Conservation (phyloP, 2,888 invertebrate species). For the Trachelus stipa region DNA sequence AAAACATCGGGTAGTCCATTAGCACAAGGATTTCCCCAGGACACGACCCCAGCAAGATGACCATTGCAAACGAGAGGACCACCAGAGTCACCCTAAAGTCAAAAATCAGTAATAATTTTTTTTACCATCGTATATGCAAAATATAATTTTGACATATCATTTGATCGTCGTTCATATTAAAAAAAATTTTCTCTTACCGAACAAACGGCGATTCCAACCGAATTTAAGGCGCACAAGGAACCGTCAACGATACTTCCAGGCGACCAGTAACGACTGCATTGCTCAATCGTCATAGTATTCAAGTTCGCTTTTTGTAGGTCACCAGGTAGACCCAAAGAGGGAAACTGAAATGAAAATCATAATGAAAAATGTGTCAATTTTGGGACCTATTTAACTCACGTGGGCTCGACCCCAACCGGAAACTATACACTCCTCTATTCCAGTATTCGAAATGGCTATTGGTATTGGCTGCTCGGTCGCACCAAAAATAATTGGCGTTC, state of each 20-base stretch:
- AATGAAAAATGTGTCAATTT: neutral
- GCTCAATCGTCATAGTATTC: neutral
- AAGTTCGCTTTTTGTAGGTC: neutral
- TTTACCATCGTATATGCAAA: neutral
- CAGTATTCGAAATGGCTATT: slow-evolving; percentile 5
- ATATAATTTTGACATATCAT: neutral
- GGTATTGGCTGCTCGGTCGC: slow-evolving; percentile 17
- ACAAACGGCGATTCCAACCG: neutral
- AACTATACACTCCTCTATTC: neutral
- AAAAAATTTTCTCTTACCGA: neutral
- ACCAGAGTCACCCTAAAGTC: slow-evolving; percentile 18
- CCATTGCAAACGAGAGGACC: slow-evolving; percentile 19
- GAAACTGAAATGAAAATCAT: neutral
- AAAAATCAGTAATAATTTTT: neutral
- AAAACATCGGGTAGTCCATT: slow-evolving; percentile 13
- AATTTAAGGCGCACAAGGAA: neutral
- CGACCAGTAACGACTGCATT: neutral
- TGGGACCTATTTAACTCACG: neutral
- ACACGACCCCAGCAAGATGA: slow-evolving; percentile 16
- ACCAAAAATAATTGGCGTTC: slow-evolving; percentile 10
- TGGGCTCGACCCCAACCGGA: neutral
- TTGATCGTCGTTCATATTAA: too few relatives aligned
- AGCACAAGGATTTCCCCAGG: slow-evolving; percentile 14
- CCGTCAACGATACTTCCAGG: neutral
- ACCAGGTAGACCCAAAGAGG: neutral